Base-by-base conservation (phyloP, 1,140 invertebrate species). In the Ceratosolen fusciceps region DNA sequence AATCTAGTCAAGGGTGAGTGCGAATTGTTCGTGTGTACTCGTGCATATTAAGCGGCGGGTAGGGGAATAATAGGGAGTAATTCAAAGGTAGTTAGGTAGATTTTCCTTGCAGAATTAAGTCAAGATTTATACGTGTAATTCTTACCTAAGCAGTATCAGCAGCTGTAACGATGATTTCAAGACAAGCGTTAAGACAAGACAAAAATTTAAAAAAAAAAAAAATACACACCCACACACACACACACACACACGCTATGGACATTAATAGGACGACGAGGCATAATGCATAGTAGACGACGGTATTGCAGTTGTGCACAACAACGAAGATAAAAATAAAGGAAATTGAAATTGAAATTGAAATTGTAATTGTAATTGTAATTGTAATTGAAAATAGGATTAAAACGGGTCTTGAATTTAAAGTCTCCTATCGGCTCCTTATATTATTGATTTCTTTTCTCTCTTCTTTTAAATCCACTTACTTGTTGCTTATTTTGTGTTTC, bases 1-100 rank as follows among this genome's bases (percentile, higher is more conserved):
- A 80, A 80, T 80, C 78, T 80, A 80, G 78, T 80, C 78, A 80
- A 70, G 73, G 73, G 65, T 80, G 78, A 80, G 43, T 80, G 78
- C 60, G 73, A 75, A 71, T 65, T 75, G 65, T 56, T 80, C 39
- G 73, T 75, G 73, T 74, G 78, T 80, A 80, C 65, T 60, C 73
- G 52, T 71, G 73, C 78, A 80, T 80, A 75, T 75, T 60, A 80
- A 60, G 52, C 67, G 73, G n/a, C n/a, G n/a, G n/a, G n/a, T n/a
- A 80, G 78, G 74, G 60, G 67, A 16, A 68, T 72, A 70, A 58
- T 74, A 75, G 72, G 2, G 37, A 74, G 52, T 80, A 80, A 80
- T 80, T 80, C 72, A 74, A 74, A 79, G 49, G 60, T 79, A 79
- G 77, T 79, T 79, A 79, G 77, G 60, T 79, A 79, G 77, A 74